Percentiles rank a stretch among this genome's conserved stretches.
These are phyloP conservation scores for Gymnothorax reevesii DNA, from an alignment of 2,797 vertebrate species.

Conservation along the genomic window DNA sequence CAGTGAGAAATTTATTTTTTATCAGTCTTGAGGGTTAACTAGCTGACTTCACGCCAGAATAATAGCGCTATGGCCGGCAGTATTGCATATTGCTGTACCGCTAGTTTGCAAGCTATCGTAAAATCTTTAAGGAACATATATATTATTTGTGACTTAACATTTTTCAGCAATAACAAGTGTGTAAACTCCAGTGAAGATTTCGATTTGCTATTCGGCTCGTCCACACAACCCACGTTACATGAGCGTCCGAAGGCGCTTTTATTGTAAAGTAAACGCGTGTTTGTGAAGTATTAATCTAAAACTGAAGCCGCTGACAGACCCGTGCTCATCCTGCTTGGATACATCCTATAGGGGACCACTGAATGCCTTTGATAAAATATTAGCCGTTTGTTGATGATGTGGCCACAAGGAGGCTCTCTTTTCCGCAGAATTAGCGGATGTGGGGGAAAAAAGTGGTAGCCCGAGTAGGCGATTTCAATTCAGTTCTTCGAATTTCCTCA, in stretches of 20 bases:
- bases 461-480: too few species aligned
- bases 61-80: too few species aligned
- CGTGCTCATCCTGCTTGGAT: background rate
- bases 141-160: too few species aligned
- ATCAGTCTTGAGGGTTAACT: too few species aligned
- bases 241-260: background rate
- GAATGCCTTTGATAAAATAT: background rate
- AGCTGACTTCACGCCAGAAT: too few species aligned
- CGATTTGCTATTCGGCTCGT: background rate
- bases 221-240: background rate
- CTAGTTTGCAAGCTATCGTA: too few species aligned
- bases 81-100: too few species aligned
- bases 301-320: background rate
- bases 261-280: background rate
- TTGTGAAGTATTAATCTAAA: background rate
- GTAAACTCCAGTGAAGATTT: background rate
- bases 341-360: background rate
- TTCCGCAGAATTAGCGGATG: background rate
- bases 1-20: too few species aligned
- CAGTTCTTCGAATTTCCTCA: too few species aligned
- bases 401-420: conserved; percentile 11
- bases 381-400: background rate
- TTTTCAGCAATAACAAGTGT: too few species aligned
- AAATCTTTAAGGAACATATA: too few species aligned
- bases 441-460: background rate